These are phyloP conservation scores for Rhinichthys klamathensis DNA, from an alignment of 2,113 vertebrate genomes.

Conservation along the genomic window DNA sequence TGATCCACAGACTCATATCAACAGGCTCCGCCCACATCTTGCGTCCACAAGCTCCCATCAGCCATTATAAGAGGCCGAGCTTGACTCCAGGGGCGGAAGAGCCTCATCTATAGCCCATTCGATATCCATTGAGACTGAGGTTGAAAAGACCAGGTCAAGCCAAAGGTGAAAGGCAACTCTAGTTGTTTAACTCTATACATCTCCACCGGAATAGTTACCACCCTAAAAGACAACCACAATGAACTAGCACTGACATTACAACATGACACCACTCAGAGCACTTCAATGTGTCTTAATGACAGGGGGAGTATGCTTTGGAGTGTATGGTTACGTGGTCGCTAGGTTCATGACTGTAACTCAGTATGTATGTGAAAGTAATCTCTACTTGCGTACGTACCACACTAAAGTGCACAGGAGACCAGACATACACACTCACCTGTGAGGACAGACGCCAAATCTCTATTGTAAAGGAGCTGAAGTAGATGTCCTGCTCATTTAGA, in stretches of 20 bases:
- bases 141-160: constrained; percentile 54
- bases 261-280: constrained; percentile 58
- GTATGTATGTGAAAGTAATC: constrained; percentile 26
- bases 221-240: constrained; percentile 39
- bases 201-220: constrained; percentile 41
- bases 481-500: not conserved
- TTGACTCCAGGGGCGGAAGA: too few relatives aligned
- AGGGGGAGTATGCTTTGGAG: constrained; percentile 25
- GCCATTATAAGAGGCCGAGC: constrained; percentile 53
- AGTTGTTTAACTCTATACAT: constrained; percentile 62
- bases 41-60: constrained; percentile 46
- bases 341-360: constrained; percentile 42
- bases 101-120: constrained; percentile 60
- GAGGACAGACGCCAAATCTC: not conserved
- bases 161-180: constrained; percentile 64
- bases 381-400: not conserved
- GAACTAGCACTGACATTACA: constrained; percentile 49
- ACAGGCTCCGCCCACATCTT: constrained; percentile 1
- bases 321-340: constrained; percentile 39
- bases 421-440: constrained; percentile 26
- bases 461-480: not conserved
- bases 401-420: constrained; percentile 10
- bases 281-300: constrained; percentile 25
- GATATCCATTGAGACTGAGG: constrained; percentile 63
- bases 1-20: constrained; percentile 14